phyloP scores from a whole-genome alignment of 30 jellyfish, hydroid and myxozoan genomes.

The Cassiopea xamachana region DNA sequence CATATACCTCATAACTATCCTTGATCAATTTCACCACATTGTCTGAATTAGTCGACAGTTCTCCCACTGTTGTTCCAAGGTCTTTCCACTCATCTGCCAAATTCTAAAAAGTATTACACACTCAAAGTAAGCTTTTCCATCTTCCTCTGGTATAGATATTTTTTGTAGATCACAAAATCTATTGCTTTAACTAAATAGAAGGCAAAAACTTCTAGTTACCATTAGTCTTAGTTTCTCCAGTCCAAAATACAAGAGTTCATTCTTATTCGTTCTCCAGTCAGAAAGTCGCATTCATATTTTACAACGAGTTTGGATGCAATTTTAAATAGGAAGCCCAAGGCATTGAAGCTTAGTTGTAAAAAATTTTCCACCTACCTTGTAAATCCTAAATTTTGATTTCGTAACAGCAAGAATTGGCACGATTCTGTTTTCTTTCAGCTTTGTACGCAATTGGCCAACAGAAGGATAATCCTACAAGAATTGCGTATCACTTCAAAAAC shows the following conservation, averaged over 20 bases:
- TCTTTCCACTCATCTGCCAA: conserved; percentile 92
- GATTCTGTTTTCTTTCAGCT: conserved; percentile 78
- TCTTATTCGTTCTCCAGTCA: too few relatives aligned
- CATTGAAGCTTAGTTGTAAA: too few relatives aligned
- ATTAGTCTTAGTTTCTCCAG: too few relatives aligned
- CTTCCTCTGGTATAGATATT: background rate
- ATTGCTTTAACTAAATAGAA: too few relatives aligned
- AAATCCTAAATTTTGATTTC: conserved; percentile 35
- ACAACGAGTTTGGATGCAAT: too few relatives aligned
- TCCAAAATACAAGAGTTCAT: too few relatives aligned
- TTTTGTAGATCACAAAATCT: too few relatives aligned
- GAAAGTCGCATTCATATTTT: too few relatives aligned
- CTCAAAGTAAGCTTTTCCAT: background rate
- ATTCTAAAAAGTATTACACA: conserved; percentile 28
- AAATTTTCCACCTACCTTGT: conserved; percentile 52
- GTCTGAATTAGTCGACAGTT: conserved; percentile 75
- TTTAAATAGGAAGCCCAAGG: too few relatives aligned
- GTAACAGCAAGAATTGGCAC: conserved; percentile 96
- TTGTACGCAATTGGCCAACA: conserved; percentile 67
- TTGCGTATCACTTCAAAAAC: background rate
- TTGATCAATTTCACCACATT: conserved; percentile 84
- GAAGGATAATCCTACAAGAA: conserved; percentile 92
- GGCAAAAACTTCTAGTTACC: too few relatives aligned
- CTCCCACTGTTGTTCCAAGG: conserved; percentile 88
- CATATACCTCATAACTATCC: conserved; percentile 80